Evolutionary conservation across 2,797 vertebrate species (phyloP), one percentile per base, ranked within the genome.

Genomic region (Lithobates sylvaticus): DNA sequence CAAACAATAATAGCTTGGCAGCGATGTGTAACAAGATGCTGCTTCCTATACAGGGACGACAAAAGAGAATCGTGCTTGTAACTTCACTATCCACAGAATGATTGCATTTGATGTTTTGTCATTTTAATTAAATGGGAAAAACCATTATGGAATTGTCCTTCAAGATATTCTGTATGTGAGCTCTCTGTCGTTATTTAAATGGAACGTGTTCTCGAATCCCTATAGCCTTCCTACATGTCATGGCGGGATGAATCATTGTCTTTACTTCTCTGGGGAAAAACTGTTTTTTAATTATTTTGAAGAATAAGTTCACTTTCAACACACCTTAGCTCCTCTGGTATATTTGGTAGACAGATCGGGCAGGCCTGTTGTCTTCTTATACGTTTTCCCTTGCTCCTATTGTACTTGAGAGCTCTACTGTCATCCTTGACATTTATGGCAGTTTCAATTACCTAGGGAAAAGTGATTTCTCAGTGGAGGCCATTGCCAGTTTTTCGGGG

Each of bases 141-240:
- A 13, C 75, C 76, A 79, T 87, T 83, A 87, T 87, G 81, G 86
- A 87, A 87, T 87, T 87, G 86, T 87, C 86, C 76, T 61, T 87
- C 86, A 87, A 64, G 44, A 80, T 70, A 76, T 47, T 74, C 10
- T 74, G 76, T 74, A 72, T 78, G 58, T 74, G 68, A 21, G 81
- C 23, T 23, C 42, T 13, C 16, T 75, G 75, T 74, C 47, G 70
- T 70, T 58, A 21, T 67, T 78, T 76, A 78, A 29, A 80, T 79
- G 34, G 70, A 67, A 69, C 81, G 80, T 54, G 27, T 54, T 73
- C 13, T 36, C n/a, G 39, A 87, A 78, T 82, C 80, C 80, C 79
- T 29, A 72, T 65, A 29, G 85, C 74, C 16, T 34, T 42, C 36
- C 26, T 71, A 72, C 75, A 67, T 84, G 83, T 61, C 67, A 71